Percentiles rank a stretch among this genome's conserved stretches.
Conservation (phyloP, 2,113 vertebrate species). For the Pomatorhinus ruficollis region DNA sequence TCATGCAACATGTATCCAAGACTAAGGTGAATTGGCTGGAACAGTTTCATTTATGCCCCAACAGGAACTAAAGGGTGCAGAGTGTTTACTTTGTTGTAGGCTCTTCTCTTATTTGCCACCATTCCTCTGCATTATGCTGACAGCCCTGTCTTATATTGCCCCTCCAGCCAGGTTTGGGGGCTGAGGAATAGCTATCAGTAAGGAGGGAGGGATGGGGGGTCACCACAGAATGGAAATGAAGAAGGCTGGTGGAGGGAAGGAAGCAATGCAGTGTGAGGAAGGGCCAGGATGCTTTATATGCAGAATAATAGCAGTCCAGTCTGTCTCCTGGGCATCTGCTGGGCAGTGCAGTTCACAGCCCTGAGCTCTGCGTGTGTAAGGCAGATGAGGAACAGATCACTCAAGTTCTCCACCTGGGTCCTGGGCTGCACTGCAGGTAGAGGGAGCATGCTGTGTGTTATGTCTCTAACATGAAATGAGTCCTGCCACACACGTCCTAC, state of each 20-base stretch:
- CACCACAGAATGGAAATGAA: neutral
- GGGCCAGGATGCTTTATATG: neutral
- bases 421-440: neutral
- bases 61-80: neutral
- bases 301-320: neutral
- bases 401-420: neutral
- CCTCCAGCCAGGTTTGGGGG: neutral
- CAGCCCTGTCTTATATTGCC: neutral
- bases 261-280: neutral
- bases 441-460: neutral
- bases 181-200: fast-evolving
- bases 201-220: neutral
- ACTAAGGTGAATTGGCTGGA: neutral
- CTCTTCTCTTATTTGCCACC: neutral
- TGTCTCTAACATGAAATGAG: neutral
- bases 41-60: neutral
- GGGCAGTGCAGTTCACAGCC: neutral
- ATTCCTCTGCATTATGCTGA: neutral
- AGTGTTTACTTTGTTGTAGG: neutral
- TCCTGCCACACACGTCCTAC: neutral
- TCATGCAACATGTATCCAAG: neutral
- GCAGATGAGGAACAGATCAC: neutral
- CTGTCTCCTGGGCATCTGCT: fast-evolving
- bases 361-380: neutral
- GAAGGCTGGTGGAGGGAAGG: neutral